These are phyloP conservation scores for Strigamia transsilvanica DNA, from an alignment of 2,888 invertebrate species.

Conservation along the genomic window DNA sequence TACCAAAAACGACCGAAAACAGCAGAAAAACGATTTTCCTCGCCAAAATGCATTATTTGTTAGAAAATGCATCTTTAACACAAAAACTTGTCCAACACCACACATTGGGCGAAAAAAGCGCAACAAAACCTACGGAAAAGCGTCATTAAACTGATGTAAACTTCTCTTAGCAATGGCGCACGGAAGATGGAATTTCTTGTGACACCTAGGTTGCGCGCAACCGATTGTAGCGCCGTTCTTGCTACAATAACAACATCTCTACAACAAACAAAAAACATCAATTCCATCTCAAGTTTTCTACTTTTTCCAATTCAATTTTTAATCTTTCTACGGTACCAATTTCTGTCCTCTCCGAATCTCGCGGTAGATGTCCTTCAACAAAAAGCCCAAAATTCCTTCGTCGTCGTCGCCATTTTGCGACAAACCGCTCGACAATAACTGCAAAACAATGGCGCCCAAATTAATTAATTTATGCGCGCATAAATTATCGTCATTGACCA, in stretches of 20 bases:
- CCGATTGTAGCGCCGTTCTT: slow-evolving; percentile 75
- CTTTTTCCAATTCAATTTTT: too few species aligned
- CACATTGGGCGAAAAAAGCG: too few species aligned
- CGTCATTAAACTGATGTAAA: slow-evolving; percentile 72
- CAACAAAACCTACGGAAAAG: slow-evolving; percentile 66
- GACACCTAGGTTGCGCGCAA: slow-evolving; percentile 73
- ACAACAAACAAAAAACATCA: slow-evolving; percentile 57
- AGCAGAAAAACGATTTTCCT: too few species aligned
- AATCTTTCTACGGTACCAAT: slow-evolving; percentile 71
- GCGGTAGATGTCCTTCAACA: slow-evolving; percentile 72
- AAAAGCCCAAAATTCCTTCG: slow-evolving; percentile 78
- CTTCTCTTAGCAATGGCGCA: slow-evolving; percentile 75
- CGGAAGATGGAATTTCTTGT: slow-evolving; percentile 76
- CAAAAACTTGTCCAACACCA: not conserved
- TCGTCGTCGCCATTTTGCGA: slow-evolving; percentile 74
- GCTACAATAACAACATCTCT: slow-evolving; percentile 77
- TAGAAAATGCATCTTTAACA: not conserved
- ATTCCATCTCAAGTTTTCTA: not conserved
- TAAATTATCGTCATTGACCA: slow-evolving; percentile 58
- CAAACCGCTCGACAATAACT: slow-evolving; percentile 77
- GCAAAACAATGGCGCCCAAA: slow-evolving; percentile 46
- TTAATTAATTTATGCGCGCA: too few species aligned
- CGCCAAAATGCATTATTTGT: too few species aligned
- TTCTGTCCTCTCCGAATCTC: slow-evolving; percentile 73
- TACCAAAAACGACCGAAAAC: too few species aligned